A percentile compares a stretch with the other conserved stretches of the same genome.
Evolutionary conservation across 2,888 invertebrate genomes (phyloP).

Genomic region (Orchestes rusci): DNA sequence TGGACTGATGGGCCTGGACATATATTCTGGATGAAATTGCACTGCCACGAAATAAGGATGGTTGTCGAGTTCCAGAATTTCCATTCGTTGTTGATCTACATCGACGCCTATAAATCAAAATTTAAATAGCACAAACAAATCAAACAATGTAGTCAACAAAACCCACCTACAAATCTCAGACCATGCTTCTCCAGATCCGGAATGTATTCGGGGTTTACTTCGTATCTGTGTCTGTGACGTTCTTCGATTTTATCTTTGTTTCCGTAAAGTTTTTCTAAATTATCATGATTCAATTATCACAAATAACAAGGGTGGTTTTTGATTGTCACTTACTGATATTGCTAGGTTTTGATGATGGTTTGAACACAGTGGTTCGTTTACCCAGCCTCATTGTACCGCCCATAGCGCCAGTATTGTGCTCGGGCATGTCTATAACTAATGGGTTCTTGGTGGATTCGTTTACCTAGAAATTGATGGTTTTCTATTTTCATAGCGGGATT

Average conservation of each 20-base stretch:
- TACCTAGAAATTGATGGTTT: too few relatives aligned
- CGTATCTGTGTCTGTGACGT: slow-evolving; percentile 94
- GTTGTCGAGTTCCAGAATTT: slow-evolving; percentile 76
- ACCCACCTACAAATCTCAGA: slow-evolving; percentile 75
- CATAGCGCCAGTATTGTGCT: slow-evolving; percentile 80
- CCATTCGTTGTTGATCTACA: slow-evolving; percentile 82
- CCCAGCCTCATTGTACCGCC: slow-evolving; percentile 99
- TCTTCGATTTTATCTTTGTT: slow-evolving; percentile 77
- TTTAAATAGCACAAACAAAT: neutral
- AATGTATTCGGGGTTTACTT: slow-evolving; percentile 90
- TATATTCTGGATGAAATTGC: slow-evolving; percentile 97
- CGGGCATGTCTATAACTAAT: slow-evolving; percentile 97
- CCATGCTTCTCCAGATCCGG: slow-evolving; percentile 71
- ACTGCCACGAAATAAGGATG: slow-evolving; percentile 94
- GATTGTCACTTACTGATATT: slow-evolving; percentile 51
- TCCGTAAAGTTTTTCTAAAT: slow-evolving; percentile 67
- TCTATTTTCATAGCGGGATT: too few relatives aligned
- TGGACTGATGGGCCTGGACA: slow-evolving; percentile 83
- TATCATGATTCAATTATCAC: slow-evolving; percentile 13
- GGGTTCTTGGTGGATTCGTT: slow-evolving; percentile 65
- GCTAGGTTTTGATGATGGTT: slow-evolving; percentile 47
- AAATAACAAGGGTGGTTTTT: neutral
- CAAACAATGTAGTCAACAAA: neutral
- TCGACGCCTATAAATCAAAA: slow-evolving; percentile 52
- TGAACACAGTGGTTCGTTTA: slow-evolving; percentile 80